Percentiles rank a stretch among this genome's conserved stretches.
phyloP scores from a whole-genome alignment of 2,113 vertebrate species.

The Otus sunia region DNA sequence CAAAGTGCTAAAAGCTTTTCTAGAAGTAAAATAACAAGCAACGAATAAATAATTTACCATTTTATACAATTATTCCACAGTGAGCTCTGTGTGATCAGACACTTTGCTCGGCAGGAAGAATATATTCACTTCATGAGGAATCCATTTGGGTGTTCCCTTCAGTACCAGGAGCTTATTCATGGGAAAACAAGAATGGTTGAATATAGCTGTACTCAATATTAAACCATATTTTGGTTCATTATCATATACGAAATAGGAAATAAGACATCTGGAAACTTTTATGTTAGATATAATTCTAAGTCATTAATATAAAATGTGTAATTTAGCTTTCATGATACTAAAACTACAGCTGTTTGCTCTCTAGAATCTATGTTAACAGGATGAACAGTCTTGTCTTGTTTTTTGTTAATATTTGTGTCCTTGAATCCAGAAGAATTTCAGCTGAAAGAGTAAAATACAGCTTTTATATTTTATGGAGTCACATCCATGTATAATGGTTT shows the following conservation, averaged over 20 bases:
- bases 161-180: not conserved
- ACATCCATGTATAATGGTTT: not conserved
- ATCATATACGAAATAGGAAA: not conserved
- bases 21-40: not conserved
- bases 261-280: not conserved
- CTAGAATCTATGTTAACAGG: not conserved
- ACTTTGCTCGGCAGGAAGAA: not conserved
- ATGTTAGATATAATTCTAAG: not conserved
- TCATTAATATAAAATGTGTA: not conserved
- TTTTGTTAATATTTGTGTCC: not conserved
- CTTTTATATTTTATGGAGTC: not conserved
- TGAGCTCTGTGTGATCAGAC: not conserved
- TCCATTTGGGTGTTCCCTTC: not conserved
- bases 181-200: not conserved
- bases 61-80: not conserved
- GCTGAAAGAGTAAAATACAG: not conserved
- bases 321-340: not conserved
- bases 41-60: not conserved
- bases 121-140: not conserved
- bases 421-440: not conserved
- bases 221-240: not conserved
- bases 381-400: not conserved
- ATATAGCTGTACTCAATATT: not conserved
- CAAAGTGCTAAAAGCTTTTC: not conserved
- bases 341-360: not conserved